Evolutionary conservation across 2,888 invertebrate genomes (phyloP), one percentile per base, ranked within the genome.

Genomic region (Anoplius nigerrimus): DNA sequence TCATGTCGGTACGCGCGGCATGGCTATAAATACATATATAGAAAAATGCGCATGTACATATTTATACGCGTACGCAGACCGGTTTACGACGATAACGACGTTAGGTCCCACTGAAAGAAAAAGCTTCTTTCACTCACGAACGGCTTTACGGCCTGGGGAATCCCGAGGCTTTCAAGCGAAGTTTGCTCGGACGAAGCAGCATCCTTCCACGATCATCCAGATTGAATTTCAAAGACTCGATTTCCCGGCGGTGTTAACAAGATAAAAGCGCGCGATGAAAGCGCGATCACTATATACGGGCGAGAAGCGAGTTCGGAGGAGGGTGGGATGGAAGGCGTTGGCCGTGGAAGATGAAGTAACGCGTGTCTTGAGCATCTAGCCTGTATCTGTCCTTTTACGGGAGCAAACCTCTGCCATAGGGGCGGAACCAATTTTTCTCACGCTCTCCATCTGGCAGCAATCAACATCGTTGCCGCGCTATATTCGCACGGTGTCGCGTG

Each of bases 141-240:
- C 63, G 34, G 53, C 54, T 63, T 68, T 55, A 20, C 63, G 63
- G 24, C 54, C 59, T 13, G 42, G 56, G 46, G 58, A 55, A 22
- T 24, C 53, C 53, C 15, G 53, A 53, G 22, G 53, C 53, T 53
- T 22, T 53, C 53, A 53, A 22, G 53, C 22, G 13, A 53, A 53
- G 53, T 53, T 53, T 53, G 53, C 24, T 22, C 53, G 53, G 22
- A 21, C 53, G 53, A 18, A 18, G 48, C 1, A 18, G 48, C 48
- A 48, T 53, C 62, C 22, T 34, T 58, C 53, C 22, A 4, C 65
- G 48, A 58, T 62, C 22, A 21, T 62, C 62, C 51, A 18, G 59
- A 66, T 69, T 54, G 52, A 42, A 60, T 53, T 56, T 16, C 15
- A 5, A 48, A 46, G 60, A 42, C 60, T 52, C 60, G 58, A 58